Conservation (phyloP, 1,140 invertebrate genomes). For the Drosophila tropicalis region DNA sequence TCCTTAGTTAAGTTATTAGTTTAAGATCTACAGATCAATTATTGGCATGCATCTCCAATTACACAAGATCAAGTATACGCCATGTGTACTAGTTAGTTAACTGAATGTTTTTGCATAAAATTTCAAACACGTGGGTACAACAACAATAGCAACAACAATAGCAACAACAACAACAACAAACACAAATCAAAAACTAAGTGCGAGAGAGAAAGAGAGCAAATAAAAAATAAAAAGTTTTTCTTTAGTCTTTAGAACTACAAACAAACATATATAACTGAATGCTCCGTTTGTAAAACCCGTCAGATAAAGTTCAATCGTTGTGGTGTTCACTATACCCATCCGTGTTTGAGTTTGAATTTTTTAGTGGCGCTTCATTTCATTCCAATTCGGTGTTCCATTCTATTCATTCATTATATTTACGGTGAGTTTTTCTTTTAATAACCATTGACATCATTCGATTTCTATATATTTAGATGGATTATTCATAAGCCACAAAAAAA, state of each 20-base stretch:
- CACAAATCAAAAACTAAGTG: no score
- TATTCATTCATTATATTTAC: no score
- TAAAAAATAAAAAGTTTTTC: slow-evolving; percentile 48
- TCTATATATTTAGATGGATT: slow-evolving; percentile 13
- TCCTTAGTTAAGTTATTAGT: not conserved
- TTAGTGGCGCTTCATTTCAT: not conserved
- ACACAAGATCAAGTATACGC: slow-evolving; percentile 58
- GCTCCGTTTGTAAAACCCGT: slow-evolving; percentile 55
- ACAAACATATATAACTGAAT: slow-evolving; percentile 41
- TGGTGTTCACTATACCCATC: slow-evolving; percentile 23
- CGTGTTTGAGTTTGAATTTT: no score
- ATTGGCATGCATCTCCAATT: slow-evolving; percentile 10
- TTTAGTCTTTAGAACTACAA: slow-evolving; percentile 42
- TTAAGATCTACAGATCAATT: not conserved
- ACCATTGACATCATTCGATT: slow-evolving; percentile 36
- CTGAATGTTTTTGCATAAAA: slow-evolving; percentile 36
- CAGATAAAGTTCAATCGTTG: slow-evolving; percentile 61
- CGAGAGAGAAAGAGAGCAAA: not conserved
- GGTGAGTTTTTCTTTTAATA: slow-evolving; percentile 33
- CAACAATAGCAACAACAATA: not conserved
- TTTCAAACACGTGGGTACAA: slow-evolving; percentile 44
- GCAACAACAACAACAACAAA: slow-evolving; percentile 5
- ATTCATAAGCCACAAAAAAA: slow-evolving; percentile 15
- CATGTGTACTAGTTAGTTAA: slow-evolving; percentile 34
- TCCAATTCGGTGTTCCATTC: slow-evolving; percentile 12